Conservation (phyloP, 2,797 vertebrate species). For the Enteromius treurensis region DNA sequence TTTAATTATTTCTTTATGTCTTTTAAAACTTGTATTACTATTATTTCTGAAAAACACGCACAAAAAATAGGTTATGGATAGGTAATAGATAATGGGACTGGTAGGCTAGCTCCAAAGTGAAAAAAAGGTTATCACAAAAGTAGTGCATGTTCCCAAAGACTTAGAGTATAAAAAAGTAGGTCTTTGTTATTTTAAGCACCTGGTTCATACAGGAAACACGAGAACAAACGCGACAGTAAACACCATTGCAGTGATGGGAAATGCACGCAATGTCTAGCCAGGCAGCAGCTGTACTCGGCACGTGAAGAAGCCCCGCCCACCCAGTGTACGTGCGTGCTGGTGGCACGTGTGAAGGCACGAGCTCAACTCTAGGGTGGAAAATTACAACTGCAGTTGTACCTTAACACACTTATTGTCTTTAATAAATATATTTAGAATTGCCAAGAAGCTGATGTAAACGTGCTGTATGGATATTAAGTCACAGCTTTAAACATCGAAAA, state of each 20-base stretch:
- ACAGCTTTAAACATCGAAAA: no score
- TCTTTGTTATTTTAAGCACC: neutral
- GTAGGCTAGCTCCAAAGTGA: neutral
- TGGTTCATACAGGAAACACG: neutral
- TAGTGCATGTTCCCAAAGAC: neutral
- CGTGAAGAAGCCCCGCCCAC: slow-evolving; percentile 9
- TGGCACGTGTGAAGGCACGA: slow-evolving; percentile 19
- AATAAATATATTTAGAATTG: no score
- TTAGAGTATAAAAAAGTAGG: neutral
- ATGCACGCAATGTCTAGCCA: neutral
- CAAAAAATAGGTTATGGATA: no score
- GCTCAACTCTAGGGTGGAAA: neutral
- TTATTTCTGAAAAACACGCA: neutral
- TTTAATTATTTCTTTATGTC: no score
- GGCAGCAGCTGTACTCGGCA: slow-evolving; percentile 14
- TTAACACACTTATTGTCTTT: neutral
- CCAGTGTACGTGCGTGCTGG: neutral
- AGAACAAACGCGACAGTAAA: neutral
- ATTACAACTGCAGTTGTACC: neutral
- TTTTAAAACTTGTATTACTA: neutral
- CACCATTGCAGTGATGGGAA: neutral
- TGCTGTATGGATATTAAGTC: neutral
- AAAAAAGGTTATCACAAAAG: neutral
- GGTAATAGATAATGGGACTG: neutral
- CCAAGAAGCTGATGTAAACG: neutral